Percentiles rank a stretch among this genome's conserved stretches.
These are phyloP conservation scores for Brachionus rotundiformis DNA, from an alignment of 1,140 invertebrate species.

Conservation along the genomic window DNA sequence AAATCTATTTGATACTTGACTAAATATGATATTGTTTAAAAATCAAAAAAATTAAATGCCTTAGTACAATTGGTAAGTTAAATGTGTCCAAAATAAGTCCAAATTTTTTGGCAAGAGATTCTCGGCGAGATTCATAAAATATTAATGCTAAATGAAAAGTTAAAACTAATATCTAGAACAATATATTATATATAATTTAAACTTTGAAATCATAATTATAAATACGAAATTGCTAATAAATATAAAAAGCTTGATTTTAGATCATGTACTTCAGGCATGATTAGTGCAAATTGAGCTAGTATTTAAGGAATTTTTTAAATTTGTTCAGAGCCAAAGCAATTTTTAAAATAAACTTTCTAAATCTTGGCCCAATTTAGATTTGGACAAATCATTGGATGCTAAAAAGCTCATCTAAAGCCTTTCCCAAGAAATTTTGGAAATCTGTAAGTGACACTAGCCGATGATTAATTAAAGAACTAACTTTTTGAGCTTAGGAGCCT, in stretches of 20 bases:
- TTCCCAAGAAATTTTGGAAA: slow-evolving; percentile 52
- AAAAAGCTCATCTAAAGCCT: not conserved
- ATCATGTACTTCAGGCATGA: slow-evolving; percentile 21
- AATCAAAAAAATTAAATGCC: not conserved
- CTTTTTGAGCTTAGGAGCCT: slow-evolving; percentile 43
- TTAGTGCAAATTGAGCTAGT: slow-evolving; percentile 9
- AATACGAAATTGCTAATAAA: slow-evolving; percentile 1
- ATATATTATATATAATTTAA: not conserved
- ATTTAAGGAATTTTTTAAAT: not conserved
- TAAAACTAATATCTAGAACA: not conserved
- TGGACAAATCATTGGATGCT: slow-evolving; percentile 19
- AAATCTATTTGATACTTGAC: too few relatives aligned
- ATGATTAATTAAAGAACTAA: not conserved
- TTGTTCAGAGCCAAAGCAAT: slow-evolving; percentile 3
- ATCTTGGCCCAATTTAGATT: not conserved
- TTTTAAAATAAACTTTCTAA: slow-evolving; percentile 17
- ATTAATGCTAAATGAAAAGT: not conserved
- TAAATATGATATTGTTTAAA: too few relatives aligned
- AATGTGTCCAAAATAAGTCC: not conserved
- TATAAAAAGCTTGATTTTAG: slow-evolving; percentile 31
- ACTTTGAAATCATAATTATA: slow-evolving; percentile 15
- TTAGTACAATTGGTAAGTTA: not conserved
- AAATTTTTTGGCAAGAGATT: not conserved
- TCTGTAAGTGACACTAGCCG: slow-evolving; percentile 37
- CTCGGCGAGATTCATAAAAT: not conserved